A percentile compares a stretch with the other conserved stretches of the same genome.
phyloP scores from a whole-genome alignment of 2,113 vertebrate genomes.

The Centropristis striata region DNA sequence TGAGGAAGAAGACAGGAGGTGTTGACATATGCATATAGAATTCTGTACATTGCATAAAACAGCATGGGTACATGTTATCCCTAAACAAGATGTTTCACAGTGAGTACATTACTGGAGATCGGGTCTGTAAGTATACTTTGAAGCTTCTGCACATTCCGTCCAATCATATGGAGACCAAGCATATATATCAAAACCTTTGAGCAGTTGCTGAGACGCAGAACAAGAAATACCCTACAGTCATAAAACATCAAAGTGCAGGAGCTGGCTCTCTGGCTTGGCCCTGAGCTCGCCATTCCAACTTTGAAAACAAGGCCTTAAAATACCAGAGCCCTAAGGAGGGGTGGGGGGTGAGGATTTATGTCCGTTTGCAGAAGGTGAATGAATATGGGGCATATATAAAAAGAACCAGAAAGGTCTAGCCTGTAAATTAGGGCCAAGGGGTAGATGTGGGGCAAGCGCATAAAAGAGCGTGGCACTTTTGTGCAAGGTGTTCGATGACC shows the following conservation, averaged over 20 bases:
- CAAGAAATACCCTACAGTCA: constrained; percentile 46
- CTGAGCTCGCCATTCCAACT: constrained; percentile 55
- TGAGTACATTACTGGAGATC: not conserved
- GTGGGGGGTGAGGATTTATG: constrained; percentile 63
- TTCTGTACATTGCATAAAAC: constrained; percentile 29
- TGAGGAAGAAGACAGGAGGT: constrained; percentile 40
- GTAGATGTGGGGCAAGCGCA: constrained; percentile 3
- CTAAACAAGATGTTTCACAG: constrained; percentile 8
- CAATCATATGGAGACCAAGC: not conserved
- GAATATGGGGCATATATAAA: constrained; percentile 64
- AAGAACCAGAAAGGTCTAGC: constrained; percentile 63
- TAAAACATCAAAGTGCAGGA: constrained; percentile 62
- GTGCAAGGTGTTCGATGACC: constrained; percentile 13
- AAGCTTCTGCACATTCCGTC: constrained; percentile 2
- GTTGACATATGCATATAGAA: constrained; percentile 22
- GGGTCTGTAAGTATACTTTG: not conserved
- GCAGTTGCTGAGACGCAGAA: constrained; percentile 35
- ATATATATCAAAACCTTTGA: constrained; percentile 18
- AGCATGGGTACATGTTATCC: constrained; percentile 1
- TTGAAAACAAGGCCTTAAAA: constrained; percentile 70
- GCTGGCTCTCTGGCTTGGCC: constrained; percentile 42
- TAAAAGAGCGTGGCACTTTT: constrained; percentile 39
- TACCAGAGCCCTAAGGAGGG: constrained; percentile 33
- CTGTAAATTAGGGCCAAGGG: constrained; percentile 67
- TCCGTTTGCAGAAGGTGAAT: constrained; percentile 66